phyloP scores from a whole-genome alignment of 1,140 invertebrate genomes.

The Tetramorium alpestre region DNA sequence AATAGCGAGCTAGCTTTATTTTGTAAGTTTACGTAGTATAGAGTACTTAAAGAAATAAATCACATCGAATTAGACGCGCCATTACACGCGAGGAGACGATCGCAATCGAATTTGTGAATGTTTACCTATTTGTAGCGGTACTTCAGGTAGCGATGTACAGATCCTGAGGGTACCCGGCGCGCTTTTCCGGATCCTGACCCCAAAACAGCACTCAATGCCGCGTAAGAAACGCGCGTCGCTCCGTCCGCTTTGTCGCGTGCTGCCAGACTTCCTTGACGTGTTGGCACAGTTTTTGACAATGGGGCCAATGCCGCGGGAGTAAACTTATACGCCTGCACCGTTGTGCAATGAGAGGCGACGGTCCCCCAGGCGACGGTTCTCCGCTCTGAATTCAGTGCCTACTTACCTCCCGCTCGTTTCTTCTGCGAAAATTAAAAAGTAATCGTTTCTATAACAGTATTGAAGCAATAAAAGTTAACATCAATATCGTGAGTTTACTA shows the following conservation, averaged over 20 bases:
- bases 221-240: conserved; percentile 23
- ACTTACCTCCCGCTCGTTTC: conserved; percentile 15
- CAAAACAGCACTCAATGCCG: conserved; percentile 42
- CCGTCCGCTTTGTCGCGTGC: conserved; percentile 48
- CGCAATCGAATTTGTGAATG: conserved; percentile 38
- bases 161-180: background rate
- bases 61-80: background rate
- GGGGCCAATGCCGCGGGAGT: conserved; percentile 57
- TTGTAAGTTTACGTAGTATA: background rate
- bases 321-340: conserved; percentile 58
- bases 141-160: conserved; percentile 62
- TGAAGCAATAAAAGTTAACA: background rate
- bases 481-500: no score
- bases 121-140: conserved; percentile 51
- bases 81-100: conserved; percentile 19
- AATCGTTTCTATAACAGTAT: background rate
- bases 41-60: background rate
- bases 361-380: background rate
- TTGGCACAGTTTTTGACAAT: conserved; percentile 62
- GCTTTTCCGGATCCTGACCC: conserved; percentile 58
- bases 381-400: conserved; percentile 7
- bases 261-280: conserved; percentile 65
- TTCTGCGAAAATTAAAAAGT: background rate
- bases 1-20: background rate
- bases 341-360: conserved; percentile 47